These are phyloP conservation scores for Acanthosepion lycidas DNA, from an alignment of 2,888 invertebrate species.

Conservation along the genomic window DNA sequence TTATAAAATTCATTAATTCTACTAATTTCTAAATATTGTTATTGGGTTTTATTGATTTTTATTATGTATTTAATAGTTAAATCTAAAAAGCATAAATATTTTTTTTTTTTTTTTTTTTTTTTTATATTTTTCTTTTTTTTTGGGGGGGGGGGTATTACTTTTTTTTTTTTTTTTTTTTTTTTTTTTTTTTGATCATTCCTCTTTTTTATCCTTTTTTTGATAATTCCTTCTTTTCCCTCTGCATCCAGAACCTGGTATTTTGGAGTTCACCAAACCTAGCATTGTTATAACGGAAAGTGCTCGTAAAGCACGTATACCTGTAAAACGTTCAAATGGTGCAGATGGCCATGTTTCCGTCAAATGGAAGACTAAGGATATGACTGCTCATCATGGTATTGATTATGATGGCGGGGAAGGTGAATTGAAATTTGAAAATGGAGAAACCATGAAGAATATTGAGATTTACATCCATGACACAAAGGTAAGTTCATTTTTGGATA, in stretches of 20 bases:
- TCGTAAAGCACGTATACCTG: slow-evolving; percentile 76
- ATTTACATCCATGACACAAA: slow-evolving; percentile 78
- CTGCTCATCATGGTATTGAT: slow-evolving; percentile 78
- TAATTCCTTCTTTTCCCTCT: no score
- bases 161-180: no score
- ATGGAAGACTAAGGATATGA: slow-evolving; percentile 79
- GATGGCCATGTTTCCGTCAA: slow-evolving; percentile 78
- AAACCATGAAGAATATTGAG: slow-evolving; percentile 77
- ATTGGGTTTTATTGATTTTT: no score
- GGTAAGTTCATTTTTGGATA: slow-evolving; percentile 55
- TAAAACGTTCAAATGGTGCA: slow-evolving; percentile 77
- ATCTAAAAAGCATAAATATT: no score
- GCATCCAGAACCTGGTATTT: slow-evolving; percentile 77
- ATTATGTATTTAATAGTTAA: no score
- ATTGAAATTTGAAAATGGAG: slow-evolving; percentile 74
- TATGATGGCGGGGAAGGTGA: slow-evolving; percentile 78
- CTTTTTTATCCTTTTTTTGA: no score
- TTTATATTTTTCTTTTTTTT: no score
- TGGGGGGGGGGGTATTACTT: accelerated
- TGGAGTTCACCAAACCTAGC: slow-evolving; percentile 78
- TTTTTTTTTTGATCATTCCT: no score
- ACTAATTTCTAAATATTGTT: no score
- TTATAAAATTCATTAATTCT: no score
- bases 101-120: no score
- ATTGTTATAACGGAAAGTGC: slow-evolving; percentile 78